Conservation (phyloP, 2,888 invertebrate species). For the Sympetrum striolatum region DNA sequence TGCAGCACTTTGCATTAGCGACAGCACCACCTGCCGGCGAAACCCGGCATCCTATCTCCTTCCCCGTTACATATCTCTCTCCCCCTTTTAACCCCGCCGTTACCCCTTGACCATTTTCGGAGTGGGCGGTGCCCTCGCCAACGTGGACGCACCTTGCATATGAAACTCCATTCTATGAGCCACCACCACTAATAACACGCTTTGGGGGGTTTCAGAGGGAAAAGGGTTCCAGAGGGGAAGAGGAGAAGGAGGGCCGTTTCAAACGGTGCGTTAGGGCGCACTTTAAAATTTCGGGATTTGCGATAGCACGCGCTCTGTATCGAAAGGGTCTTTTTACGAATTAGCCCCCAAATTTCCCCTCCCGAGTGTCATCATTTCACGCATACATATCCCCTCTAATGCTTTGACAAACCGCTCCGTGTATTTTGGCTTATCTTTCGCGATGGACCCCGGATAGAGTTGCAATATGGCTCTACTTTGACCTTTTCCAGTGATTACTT, state of each 20-base stretch:
- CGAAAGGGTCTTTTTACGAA: neutral
- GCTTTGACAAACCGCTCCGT: too few relatives aligned
- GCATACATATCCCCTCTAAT: neutral
- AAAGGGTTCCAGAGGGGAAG: neutral
- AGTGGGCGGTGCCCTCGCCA: neutral
- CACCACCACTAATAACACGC: neutral
- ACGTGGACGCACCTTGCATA: neutral
- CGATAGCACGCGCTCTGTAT: constrained; percentile 13
- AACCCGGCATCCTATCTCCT: neutral
- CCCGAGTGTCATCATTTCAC: neutral
- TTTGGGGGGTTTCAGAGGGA: neutral
- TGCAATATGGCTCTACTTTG: too few relatives aligned
- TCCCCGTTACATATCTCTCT: neutral
- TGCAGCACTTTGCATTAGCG: neutral
- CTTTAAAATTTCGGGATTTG: constrained; percentile 14
- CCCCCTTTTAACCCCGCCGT: neutral
- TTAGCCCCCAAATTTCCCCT: neutral
- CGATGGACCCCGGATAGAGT: too few relatives aligned
- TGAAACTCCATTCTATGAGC: neutral
- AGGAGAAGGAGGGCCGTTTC: neutral
- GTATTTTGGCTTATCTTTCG: too few relatives aligned
- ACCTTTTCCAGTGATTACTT: too few relatives aligned
- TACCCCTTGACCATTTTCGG: neutral
- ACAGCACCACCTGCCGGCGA: neutral
- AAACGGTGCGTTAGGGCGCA: neutral